Percentiles rank a stretch among this genome's conserved stretches.
Evolutionary conservation across 2,888 invertebrate species (phyloP).

Genomic region (Eupsilia transversa): DNA sequence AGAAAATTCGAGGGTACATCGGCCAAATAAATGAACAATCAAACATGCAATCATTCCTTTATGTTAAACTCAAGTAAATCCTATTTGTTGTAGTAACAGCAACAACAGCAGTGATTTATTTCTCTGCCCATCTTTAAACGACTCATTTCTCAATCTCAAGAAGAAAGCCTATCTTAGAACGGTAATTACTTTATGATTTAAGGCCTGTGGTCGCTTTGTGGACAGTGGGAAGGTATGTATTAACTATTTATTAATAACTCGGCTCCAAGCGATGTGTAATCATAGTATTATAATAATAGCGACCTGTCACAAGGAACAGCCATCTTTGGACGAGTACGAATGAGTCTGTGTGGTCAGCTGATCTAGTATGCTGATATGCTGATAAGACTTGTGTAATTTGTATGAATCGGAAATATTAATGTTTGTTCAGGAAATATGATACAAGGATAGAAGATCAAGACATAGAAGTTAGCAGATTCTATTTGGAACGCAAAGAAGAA

Average conservation of each 20-base stretch:
- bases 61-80: constrained; percentile 40
- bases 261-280: constrained; percentile 79
- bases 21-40: constrained; percentile 30
- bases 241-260: constrained; percentile 85
- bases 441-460: not conserved
- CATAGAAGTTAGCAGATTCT: not conserved
- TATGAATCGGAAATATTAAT: constrained; percentile 58
- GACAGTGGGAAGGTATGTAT: constrained; percentile 76
- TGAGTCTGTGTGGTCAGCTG: constrained; percentile 71
- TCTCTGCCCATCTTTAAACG: constrained; percentile 72
- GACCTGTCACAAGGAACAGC: constrained; percentile 76
- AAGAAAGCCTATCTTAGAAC: constrained; percentile 81
- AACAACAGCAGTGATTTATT: constrained; percentile 70
- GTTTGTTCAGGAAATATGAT: constrained; percentile 30
- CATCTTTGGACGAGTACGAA: constrained; percentile 75
- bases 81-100: constrained; percentile 46
- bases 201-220: constrained; percentile 76
- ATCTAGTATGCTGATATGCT: constrained; percentile 72
- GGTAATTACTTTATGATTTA: constrained; percentile 87
- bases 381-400: constrained; percentile 68
- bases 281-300: constrained; percentile 85
- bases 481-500: not conserved
- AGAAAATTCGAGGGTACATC: not conserved
- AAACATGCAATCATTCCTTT: constrained; percentile 32
- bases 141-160: constrained; percentile 83